phyloP scores from a whole-genome alignment of 2,888 invertebrate genomes.

The Coleophora flavipennella region DNA sequence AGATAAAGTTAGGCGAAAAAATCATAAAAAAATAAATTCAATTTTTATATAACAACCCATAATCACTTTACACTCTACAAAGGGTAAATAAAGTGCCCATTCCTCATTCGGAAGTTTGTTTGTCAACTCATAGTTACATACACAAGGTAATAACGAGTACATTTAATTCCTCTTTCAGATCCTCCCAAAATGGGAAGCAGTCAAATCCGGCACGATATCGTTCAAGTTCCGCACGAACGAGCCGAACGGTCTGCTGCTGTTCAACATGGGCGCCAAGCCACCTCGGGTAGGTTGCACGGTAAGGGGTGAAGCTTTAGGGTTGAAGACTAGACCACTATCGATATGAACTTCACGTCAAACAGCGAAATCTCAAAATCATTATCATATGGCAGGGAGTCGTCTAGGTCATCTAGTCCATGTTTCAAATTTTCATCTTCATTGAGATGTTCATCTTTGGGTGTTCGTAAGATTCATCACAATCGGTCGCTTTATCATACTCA shows the following conservation, averaged over 20 bases:
- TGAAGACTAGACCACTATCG: slow-evolving; percentile 33
- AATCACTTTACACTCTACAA: too few species aligned
- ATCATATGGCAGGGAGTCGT: not conserved
- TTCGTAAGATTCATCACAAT: slow-evolving; percentile 7
- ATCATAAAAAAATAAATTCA: too few species aligned
- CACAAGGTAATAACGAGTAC: too few species aligned
- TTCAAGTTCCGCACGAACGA: slow-evolving; percentile 97
- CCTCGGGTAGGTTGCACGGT: slow-evolving; percentile 81
- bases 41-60: too few species aligned
- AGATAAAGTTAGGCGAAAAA: too few species aligned
- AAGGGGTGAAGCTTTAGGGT: slow-evolving; percentile 73
- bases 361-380: slow-evolving; percentile 4
- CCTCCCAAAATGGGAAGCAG: slow-evolving; percentile 92
- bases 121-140: too few species aligned
- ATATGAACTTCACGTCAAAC: too few species aligned
- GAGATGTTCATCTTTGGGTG: too few species aligned
- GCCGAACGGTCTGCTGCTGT: slow-evolving; percentile 93
- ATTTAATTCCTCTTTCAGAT: slow-evolving; percentile 69
- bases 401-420: too few species aligned
- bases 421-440: too few species aligned
- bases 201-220: slow-evolving; percentile 89
- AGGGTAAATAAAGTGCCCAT: too few species aligned
- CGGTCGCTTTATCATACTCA: slow-evolving; percentile 2
- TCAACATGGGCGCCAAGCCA: slow-evolving; percentile 88
- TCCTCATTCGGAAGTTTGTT: too few species aligned